Evolutionary conservation across 92 coral and sea anemone species (phyloP).

Genomic region (Phenganax stokvisi): DNA sequence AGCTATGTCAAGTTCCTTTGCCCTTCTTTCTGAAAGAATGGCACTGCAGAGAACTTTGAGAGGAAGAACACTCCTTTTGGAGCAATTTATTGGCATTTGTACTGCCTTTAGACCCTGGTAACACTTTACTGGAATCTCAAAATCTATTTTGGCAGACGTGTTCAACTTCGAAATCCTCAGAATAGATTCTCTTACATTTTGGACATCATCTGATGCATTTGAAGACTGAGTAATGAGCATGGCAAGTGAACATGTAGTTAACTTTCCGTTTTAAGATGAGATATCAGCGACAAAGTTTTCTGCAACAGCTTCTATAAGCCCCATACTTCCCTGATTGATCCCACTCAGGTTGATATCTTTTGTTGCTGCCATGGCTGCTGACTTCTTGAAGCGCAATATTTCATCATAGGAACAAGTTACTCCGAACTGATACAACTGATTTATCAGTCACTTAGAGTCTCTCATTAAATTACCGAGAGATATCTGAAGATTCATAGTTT

Average conservation of each 20-base stretch:
- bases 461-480: slow-evolving; percentile 37
- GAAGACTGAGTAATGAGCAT: slow-evolving; percentile 54
- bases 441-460: slow-evolving; percentile 6
- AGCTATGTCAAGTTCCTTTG: slow-evolving; percentile 51
- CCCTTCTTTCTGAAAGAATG: slow-evolving; percentile 49
- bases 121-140: slow-evolving; percentile 50
- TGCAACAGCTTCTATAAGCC: slow-evolving; percentile 57
- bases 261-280: slow-evolving; percentile 60
- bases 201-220: slow-evolving; percentile 41
- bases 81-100: slow-evolving; percentile 48
- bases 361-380: slow-evolving; percentile 61
- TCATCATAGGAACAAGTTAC: slow-evolving; percentile 67
- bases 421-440: slow-evolving; percentile 45
- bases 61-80: slow-evolving; percentile 51
- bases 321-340: slow-evolving; percentile 43
- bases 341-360: slow-evolving; percentile 49
- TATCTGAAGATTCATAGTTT: slow-evolving; percentile 52
- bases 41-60: slow-evolving; percentile 53
- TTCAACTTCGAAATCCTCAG: slow-evolving; percentile 53
- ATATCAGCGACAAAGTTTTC: slow-evolving; percentile 62
- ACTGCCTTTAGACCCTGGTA: slow-evolving; percentile 63
- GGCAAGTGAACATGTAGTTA: slow-evolving; percentile 51
- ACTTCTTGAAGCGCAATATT: slow-evolving; percentile 52
- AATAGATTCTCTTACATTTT: slow-evolving; percentile 44
- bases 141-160: slow-evolving; percentile 45